A percentile compares a stretch with the other conserved stretches of the same genome.
Conservation (phyloP, 1,140 invertebrate genomes). For the Agrypnia vestita region DNA sequence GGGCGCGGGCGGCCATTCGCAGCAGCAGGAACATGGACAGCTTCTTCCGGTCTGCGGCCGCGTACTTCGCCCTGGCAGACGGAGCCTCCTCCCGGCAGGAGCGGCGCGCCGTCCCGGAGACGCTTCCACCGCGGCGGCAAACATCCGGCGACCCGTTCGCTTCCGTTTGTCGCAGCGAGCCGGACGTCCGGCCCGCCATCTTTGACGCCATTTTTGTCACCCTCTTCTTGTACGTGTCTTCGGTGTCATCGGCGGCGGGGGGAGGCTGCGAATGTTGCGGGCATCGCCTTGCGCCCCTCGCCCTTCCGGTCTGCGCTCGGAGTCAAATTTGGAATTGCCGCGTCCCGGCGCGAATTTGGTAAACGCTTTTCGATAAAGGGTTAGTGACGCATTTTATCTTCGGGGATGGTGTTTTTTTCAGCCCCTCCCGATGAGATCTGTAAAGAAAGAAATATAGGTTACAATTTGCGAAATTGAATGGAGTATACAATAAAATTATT, state of each 20-base stretch:
- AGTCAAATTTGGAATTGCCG: constrained; percentile 19
- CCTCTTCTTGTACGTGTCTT: constrained; percentile 41
- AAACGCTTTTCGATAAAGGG: constrained; percentile 17
- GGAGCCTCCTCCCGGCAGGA: background rate
- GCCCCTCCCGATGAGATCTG: constrained; percentile 5
- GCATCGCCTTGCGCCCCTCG: constrained; percentile 3
- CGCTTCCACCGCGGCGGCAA: constrained; percentile 22
- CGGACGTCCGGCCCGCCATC: constrained; percentile 57
- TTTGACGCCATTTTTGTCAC: constrained; percentile 50
- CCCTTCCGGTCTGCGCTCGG: constrained; percentile 12
- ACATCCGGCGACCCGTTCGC: constrained; percentile 46
- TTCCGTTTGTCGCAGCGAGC: constrained; percentile 48
- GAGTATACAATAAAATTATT: no score
- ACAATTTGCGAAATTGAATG: constrained; percentile 1
- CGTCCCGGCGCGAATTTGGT: constrained; percentile 1
- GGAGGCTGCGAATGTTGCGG: constrained; percentile 7
- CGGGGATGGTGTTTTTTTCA: background rate
- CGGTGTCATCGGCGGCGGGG: constrained; percentile 52
- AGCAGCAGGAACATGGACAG: constrained; percentile 56
- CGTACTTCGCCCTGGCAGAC: background rate
- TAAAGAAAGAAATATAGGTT: constrained; percentile 4
- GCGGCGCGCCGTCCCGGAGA: background rate
- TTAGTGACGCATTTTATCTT: constrained; percentile 30
- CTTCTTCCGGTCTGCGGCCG: constrained; percentile 53
- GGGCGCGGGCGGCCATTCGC: constrained; percentile 42